phyloP scores from a whole-genome alignment of 1,140 invertebrate genomes.

The Saccostrea glomerata region DNA sequence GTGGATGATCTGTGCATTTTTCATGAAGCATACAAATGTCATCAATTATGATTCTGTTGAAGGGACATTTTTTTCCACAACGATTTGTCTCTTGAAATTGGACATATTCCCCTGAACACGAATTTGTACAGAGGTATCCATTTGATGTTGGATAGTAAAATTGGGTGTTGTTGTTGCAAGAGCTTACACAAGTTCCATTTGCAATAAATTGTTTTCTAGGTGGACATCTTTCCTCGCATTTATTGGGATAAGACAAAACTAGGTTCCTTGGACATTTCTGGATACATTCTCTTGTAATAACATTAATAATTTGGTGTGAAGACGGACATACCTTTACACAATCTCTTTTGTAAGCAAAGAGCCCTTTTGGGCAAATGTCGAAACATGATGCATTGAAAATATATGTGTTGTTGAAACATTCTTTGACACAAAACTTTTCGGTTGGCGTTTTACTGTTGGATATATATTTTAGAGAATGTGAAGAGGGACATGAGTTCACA shows the following conservation, averaged over 20 bases:
- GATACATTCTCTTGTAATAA: background rate
- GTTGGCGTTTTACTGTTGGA: background rate
- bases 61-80: background rate
- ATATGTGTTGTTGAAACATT: background rate
- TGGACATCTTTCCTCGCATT: background rate
- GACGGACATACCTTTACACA: background rate
- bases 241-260: background rate
- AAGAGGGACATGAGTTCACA: background rate
- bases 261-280: background rate
- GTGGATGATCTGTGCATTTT: background rate
- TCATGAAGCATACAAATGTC: background rate
- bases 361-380: background rate
- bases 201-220: background rate
- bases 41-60: background rate
- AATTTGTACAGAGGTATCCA: background rate
- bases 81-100: background rate
- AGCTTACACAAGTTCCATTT: background rate
- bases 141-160: background rate
- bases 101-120: background rate
- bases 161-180: background rate
- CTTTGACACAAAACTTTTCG: background rate
- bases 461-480: conserved; percentile 3
- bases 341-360: background rate
- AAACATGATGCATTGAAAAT: background rate
- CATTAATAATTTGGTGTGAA: background rate